Percentiles rank a stretch among this genome's conserved stretches.
phyloP scores from a whole-genome alignment of 2,888 invertebrate genomes.

The Drosophila antonietae region DNA sequence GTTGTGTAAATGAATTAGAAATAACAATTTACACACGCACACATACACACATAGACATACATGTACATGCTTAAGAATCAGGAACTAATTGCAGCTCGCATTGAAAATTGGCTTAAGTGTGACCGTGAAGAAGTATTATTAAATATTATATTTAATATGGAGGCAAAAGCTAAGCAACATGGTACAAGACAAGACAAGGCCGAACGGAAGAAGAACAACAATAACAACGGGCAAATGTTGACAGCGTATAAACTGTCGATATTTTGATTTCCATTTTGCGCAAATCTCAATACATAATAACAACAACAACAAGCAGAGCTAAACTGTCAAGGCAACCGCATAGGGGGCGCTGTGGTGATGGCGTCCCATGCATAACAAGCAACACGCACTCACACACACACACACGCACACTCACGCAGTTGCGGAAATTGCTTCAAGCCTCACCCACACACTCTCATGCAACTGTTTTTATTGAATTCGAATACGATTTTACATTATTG shows the following conservation, averaged over 20 bases:
- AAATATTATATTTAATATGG: slow-evolving; percentile 62
- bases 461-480: slow-evolving; percentile 5
- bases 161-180: slow-evolving; percentile 21
- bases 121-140: slow-evolving; percentile 52
- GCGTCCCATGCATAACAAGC: slow-evolving; percentile 9
- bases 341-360: not conserved
- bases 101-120: slow-evolving; percentile 71
- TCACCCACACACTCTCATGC: not conserved
- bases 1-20: slow-evolving; percentile 31
- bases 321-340: slow-evolving; percentile 29
- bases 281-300: slow-evolving; percentile 31
- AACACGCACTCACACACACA: not conserved
- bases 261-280: slow-evolving; percentile 41
- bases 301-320: not conserved
- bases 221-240: slow-evolving; percentile 1
- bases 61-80: not conserved
- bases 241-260: slow-evolving; percentile 39
- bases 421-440: not conserved
- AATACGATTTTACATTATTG: slow-evolving; percentile 12
- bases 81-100: slow-evolving; percentile 13
- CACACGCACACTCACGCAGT: not conserved
- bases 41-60: not conserved
- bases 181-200: slow-evolving; percentile 32
- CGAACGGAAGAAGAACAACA: slow-evolving; percentile 9
- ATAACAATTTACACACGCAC: not conserved